Conservation (phyloP, 2,797 vertebrate species). For the Anisognathus igniventris region DNA sequence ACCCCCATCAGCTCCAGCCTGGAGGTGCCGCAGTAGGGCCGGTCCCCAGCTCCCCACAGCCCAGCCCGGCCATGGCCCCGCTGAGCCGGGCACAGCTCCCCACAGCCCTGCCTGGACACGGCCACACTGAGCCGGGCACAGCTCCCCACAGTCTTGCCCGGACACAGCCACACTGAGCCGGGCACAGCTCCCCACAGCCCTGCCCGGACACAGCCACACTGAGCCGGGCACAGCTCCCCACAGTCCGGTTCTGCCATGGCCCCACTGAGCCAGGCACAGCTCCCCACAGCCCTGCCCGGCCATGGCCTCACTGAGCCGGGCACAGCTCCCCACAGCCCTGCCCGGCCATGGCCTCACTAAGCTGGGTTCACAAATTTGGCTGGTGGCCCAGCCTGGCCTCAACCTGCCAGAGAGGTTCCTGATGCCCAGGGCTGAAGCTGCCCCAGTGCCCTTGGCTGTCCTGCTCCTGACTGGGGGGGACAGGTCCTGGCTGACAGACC, state of each 20-base stretch:
- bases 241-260: too few species aligned
- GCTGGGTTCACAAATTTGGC: too few species aligned
- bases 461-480: fast-evolving
- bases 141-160: background rate
- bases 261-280: fast-evolving
- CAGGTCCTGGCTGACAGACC: too few species aligned
- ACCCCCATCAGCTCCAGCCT: fast-evolving
- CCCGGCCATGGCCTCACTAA: fast-evolving
- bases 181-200: background rate
- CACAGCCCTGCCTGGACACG: background rate
- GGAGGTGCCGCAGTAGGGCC: fast-evolving
- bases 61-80: fast-evolving
- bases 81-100: fast-evolving
- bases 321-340: background rate
- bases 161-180: fast-evolving
- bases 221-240: too few species aligned
- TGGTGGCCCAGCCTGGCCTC: too few species aligned
- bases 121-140: fast-evolving
- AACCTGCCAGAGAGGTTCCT: fast-evolving
- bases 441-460: fast-evolving
- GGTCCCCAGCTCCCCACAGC: background rate
- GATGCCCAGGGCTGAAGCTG: fast-evolving
- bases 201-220: fast-evolving
- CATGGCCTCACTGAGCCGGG: fast-evolving
- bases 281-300: background rate